Base-by-base conservation (phyloP, 2,888 invertebrate genomes). In the Axea sp. region DNA sequence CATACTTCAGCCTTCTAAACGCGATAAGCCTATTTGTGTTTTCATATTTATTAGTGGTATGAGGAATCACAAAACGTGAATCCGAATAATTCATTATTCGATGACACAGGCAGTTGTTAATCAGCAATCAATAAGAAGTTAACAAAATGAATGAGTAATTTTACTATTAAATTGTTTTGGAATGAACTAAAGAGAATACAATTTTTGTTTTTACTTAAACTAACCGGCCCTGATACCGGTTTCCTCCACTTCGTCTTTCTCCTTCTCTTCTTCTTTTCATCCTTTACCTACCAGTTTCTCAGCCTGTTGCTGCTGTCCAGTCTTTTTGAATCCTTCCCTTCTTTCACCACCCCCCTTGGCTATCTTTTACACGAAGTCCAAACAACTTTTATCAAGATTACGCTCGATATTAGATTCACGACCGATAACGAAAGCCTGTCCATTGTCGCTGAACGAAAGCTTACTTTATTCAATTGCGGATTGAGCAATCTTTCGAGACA, bases 311-410 rank as follows among this genome's bases (percentile, higher is more conserved):
- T 55, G 65, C 55, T 55, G 65, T 41, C 41, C 12, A 22, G 39
- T 22, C 51, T 62, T 60, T 35, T 28, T 35, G 14, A 24, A 30
- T 41, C 37, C 53, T 15, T 39, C 39, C 14, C 33, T 28, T 30
- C 64, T 33, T 53, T 49, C 19, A 17, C 12, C 64, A 31, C 26
- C 43, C 64, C 14, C 12, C 28, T 19, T 8, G 30, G 45, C 45
- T 55, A 68, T 68, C 68, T 59, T 43, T 51, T 60, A 60, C 60
- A 69, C 43, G 33, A 39, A 53, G 68, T 68, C 68, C 59, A 68
- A 68, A 68, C 59, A 68, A 57, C 67, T 57, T 41, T 67, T 67
- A 67, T 67, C 68, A 53, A 69, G 69, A 69, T 69, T 62, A 53
- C 45, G 45, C 37, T 51, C 39, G 69, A 69, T 69, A 69, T 69